A percentile compares a stretch with the other conserved stretches of the same genome.
These are phyloP conservation scores for Dicranocentrus wangi DNA, from an alignment of 2,888 invertebrate genomes.

Conservation along the genomic window DNA sequence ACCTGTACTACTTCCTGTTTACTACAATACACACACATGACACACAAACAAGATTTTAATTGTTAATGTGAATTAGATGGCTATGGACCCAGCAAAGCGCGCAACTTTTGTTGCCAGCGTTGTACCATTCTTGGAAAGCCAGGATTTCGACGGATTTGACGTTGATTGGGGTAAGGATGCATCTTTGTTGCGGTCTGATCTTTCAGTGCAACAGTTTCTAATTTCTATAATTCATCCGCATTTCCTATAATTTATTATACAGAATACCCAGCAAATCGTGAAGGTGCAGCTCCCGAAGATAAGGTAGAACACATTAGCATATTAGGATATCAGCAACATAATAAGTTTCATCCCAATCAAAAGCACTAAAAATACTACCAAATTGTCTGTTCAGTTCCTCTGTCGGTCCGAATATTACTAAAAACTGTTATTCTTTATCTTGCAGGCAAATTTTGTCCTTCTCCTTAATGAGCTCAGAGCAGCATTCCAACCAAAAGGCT, in stretches of 20 bases:
- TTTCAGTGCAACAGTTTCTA: neutral
- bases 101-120: slow-evolving; percentile 78
- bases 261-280: slow-evolving; percentile 61
- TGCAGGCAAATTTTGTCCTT: slow-evolving; percentile 76
- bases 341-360: too few species aligned
- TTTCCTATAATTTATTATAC: neutral
- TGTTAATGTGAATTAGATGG: slow-evolving; percentile 73
- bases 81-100: slow-evolving; percentile 75
- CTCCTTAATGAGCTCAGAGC: slow-evolving; percentile 78
- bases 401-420: too few species aligned
- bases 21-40: neutral
- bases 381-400: too few species aligned
- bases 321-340: too few species aligned
- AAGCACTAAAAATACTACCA: too few species aligned
- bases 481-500: slow-evolving; percentile 77
- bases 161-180: slow-evolving; percentile 80
- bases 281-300: slow-evolving; percentile 70
- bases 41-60: neutral
- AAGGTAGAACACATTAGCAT: slow-evolving; percentile 65
- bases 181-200: neutral
- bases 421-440: too few species aligned
- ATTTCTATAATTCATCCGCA: neutral
- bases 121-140: slow-evolving; percentile 77
- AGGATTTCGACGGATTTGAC: slow-evolving; percentile 83
- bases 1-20: too few species aligned